Evolutionary conservation across 2,888 invertebrate genomes (phyloP), one percentile per base, ranked within the genome.

Genomic region (Drosophila pseudotakahashii): DNA sequence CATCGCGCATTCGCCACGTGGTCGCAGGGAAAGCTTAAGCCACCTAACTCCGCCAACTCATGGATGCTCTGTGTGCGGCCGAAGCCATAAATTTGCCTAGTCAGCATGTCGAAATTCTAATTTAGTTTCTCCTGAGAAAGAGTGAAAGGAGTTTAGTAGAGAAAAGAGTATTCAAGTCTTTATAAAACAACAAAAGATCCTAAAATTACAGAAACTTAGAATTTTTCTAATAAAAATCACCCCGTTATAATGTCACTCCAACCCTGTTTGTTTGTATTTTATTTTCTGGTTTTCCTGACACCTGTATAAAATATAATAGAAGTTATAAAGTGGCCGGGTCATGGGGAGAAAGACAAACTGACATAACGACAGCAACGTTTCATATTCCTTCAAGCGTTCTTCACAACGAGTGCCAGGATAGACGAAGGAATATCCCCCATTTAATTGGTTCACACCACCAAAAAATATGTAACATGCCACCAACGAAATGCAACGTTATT

Each of bases 71-170:
- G 39, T 61, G 44, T 59, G 30, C 13, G 34, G 34, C 41, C 14
- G 32, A 59, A 67, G 52, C 59, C 59, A 82, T 86, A 79, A 73
- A 83, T 78, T 72, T 47, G 60, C 32, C 34, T 62, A 72, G 53
- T 53, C 59, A 62, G 68, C 72, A 83, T 50, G 64, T 76, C 58
- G 67, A 87, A 81, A 84, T 78, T 78, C 71, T 71, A 80, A 80
- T 87, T 81, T 74, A 73, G 62, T 78, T 78, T 37, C 54, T 73
- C 2, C 1, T 50, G 66, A 51, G 41, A 77, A 26, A 54, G 67
- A 13, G 3, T 45, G 14, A 23, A 13, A 14, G 2, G 42, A 42
- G 13, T 14, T 9, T 7, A n/a, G 23, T 11, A 7, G 9, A 4
- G 9, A 1, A 3, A 13, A n/a, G 30, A 16, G 37, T n/a, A 37